These are phyloP conservation scores for Coreoperca whiteheadi DNA, from an alignment of 2,113 vertebrate genomes.

Conservation along the genomic window DNA sequence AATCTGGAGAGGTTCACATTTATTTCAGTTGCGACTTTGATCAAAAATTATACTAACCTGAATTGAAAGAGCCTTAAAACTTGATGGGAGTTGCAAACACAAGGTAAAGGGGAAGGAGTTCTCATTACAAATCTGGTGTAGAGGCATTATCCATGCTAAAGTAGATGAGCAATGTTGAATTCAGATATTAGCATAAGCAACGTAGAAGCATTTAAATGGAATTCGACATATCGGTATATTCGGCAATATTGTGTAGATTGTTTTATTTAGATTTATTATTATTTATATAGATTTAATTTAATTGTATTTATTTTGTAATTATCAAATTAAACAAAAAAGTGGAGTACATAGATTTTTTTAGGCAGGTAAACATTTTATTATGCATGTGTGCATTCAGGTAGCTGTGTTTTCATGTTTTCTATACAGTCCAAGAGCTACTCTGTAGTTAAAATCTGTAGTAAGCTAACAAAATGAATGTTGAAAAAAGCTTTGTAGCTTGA, in stretches of 20 bases:
- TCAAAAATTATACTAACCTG: no score
- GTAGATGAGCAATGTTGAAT: background rate
- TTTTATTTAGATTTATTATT: no score
- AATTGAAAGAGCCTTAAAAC: constrained; percentile 4
- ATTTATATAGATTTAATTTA: no score
- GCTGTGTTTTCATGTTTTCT: no score
- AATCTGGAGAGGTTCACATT: background rate
- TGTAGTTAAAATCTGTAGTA: no score
- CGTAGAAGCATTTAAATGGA: background rate
- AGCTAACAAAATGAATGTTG: no score
- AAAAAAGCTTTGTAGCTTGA: no score
- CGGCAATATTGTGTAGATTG: background rate
- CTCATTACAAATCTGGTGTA: background rate
- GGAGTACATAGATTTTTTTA: background rate
- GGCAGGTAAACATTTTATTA: background rate
- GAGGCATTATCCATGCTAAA: background rate
- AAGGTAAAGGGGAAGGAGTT: background rate
- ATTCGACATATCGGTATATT: no score
- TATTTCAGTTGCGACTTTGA: background rate
- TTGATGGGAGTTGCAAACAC: background rate
- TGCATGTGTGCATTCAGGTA: no score
- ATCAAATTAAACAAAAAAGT: background rate
- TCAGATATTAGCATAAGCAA: background rate
- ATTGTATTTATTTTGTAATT: no score
- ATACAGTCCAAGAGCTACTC: no score